These are phyloP conservation scores for Chrysodeixis includens DNA, from an alignment of 2,888 invertebrate genomes.

Conservation along the genomic window DNA sequence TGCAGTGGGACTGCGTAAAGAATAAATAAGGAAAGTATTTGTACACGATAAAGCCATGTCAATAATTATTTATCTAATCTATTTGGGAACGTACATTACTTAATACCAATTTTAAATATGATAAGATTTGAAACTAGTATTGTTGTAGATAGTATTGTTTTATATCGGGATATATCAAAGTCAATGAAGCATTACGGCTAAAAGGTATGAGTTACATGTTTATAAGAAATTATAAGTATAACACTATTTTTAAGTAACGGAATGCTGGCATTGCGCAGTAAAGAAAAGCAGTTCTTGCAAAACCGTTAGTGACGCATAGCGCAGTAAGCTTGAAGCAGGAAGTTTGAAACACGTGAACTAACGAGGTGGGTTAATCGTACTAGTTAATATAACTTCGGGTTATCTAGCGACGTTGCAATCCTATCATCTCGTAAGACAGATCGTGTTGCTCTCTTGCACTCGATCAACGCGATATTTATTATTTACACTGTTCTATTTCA, in stretches of 20 bases:
- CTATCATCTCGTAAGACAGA: constrained; percentile 66
- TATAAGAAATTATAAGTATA: constrained; percentile 45
- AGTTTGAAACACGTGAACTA: constrained; percentile 71
- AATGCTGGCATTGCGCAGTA: constrained; percentile 59
- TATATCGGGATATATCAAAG: not conserved
- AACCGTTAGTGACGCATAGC: constrained; percentile 74
- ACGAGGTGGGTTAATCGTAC: constrained; percentile 69
- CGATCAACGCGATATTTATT: constrained; percentile 52
- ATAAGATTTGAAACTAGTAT: too few species aligned
- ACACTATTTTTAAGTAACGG: constrained; percentile 62
- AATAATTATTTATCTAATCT: not conserved
- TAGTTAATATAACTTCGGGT: constrained; percentile 66
- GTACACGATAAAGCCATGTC: constrained; percentile 12
- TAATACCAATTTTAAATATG: constrained; percentile 1
- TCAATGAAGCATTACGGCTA: not conserved
- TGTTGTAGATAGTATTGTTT: not conserved
- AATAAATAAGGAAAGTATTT: not conserved
- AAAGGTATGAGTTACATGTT: not conserved
- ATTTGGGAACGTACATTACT: not conserved
- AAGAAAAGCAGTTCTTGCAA: constrained; percentile 66
- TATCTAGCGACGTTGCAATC: constrained; percentile 67
- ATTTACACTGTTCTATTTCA: constrained; percentile 53
- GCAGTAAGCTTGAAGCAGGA: constrained; percentile 68
- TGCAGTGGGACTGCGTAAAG: not conserved
- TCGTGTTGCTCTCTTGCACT: constrained; percentile 68